Evolutionary conservation across 2,888 invertebrate species (phyloP).

Genomic region (Scaptodrosophila latifasciaeformis): DNA sequence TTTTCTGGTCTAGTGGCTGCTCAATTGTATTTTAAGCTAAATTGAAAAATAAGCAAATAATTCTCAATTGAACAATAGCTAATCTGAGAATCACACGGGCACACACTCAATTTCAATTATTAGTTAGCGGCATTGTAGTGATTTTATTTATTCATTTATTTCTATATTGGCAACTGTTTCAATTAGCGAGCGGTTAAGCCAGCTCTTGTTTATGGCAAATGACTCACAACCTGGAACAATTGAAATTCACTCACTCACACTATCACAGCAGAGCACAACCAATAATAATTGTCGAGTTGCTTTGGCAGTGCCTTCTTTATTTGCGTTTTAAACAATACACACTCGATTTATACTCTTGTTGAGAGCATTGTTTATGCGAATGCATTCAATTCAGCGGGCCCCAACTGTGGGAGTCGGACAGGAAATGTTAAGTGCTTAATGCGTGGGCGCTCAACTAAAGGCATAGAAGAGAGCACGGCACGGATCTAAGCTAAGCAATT

Average conservation of each 20-base stretch:
- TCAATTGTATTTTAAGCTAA: constrained; percentile 42
- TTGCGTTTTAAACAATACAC: neutral
- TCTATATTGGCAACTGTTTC: constrained; percentile 20
- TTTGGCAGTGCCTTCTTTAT: neutral
- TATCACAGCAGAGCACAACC: neutral
- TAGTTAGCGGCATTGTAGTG: constrained; percentile 10
- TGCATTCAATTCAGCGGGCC: neutral
- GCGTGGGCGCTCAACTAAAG: neutral
- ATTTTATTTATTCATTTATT: constrained; percentile 24
- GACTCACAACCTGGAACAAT: neutral
- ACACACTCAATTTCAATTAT: constrained; percentile 11
- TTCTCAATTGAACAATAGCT: neutral
- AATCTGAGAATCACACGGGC: neutral
- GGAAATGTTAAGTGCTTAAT: constrained; percentile 32
- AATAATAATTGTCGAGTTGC: neutral
- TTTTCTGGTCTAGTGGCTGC: constrained; percentile 7
- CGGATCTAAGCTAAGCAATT: too few species aligned
- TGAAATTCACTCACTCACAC: neutral
- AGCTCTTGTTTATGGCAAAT: neutral
- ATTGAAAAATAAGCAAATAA: too few species aligned
- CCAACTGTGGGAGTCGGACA: constrained; percentile 22
- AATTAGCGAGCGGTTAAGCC: constrained; percentile 30
- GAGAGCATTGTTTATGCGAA: neutral
- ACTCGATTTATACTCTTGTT: neutral
- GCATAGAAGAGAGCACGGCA: too few species aligned